Evolutionary conservation across 2,888 invertebrate species (phyloP).

Genomic region (Dusona sp.): DNA sequence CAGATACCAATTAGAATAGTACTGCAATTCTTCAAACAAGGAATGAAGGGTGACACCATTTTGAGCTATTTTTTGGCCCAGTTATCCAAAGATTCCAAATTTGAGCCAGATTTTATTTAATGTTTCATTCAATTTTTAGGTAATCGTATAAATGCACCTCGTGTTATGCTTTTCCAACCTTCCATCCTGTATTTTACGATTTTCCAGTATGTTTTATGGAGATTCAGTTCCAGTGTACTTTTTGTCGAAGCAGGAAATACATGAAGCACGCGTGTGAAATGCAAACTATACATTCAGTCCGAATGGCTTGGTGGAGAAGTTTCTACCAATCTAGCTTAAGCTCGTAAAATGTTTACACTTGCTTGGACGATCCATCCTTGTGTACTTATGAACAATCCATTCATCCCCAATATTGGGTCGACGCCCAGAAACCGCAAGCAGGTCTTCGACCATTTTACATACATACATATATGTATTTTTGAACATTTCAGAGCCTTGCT

Average conservation of each 20-base stretch:
- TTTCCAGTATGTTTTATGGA: background rate
- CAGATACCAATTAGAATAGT: too few species aligned
- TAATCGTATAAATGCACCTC: too few species aligned
- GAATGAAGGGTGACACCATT: background rate
- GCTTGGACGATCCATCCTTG: too few species aligned
- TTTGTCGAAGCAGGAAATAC: conserved; percentile 12
- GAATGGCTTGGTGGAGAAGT: conserved; percentile 35
- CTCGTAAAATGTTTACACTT: conserved; percentile 52
- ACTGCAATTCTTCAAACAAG: background rate
- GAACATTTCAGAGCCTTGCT: background rate
- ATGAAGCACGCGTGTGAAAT: conserved; percentile 44
- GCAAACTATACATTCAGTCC: conserved; percentile 42
- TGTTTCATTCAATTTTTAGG: background rate
- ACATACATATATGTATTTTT: conserved; percentile 7
- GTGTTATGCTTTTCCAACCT: background rate
- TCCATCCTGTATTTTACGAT: background rate
- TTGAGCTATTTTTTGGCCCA: background rate
- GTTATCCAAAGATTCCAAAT: background rate
- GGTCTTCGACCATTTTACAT: conserved; percentile 39
- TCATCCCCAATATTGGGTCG: conserved; percentile 38
- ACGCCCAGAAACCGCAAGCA: conserved; percentile 17
- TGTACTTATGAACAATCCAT: conserved; percentile 42
- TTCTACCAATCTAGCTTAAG: conserved; percentile 41
- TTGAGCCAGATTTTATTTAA: background rate
- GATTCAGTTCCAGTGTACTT: background rate